A percentile compares a stretch with the other conserved stretches of the same genome.
Evolutionary conservation across 2,113 vertebrate genomes (phyloP).

Genomic region (Noturus placidus): DNA sequence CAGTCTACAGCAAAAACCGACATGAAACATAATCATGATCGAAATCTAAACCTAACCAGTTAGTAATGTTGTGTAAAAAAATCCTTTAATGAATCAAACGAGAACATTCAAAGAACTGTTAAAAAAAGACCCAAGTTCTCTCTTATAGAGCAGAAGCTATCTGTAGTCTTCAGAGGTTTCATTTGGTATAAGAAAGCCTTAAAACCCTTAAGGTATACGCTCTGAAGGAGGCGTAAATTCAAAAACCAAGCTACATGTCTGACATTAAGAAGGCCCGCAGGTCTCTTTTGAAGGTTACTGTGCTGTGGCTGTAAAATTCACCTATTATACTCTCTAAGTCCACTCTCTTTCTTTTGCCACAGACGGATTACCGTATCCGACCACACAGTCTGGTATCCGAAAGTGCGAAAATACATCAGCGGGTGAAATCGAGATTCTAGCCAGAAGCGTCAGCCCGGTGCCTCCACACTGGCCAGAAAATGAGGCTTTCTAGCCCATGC

Average conservation of each 20-base stretch:
- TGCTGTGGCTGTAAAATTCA: background rate
- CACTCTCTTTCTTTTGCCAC: background rate
- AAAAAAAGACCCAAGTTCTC: background rate
- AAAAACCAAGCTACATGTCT: slow-evolving; percentile 17
- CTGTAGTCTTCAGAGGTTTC: background rate
- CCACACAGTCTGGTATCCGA: background rate
- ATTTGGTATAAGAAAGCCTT: slow-evolving; percentile 5
- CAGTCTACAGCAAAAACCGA: background rate
- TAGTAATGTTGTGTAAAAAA: background rate
- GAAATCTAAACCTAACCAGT: background rate
- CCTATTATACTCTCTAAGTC: background rate
- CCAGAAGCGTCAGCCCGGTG: background rate
- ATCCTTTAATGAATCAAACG: background rate
- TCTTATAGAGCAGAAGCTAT: background rate
- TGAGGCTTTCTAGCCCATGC: background rate
- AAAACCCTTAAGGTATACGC: slow-evolving; percentile 17
- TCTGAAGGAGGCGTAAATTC: slow-evolving; percentile 15
- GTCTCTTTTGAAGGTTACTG: slow-evolving; percentile 37
- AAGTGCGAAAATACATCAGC: background rate
- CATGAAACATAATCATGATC: background rate
- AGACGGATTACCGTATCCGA: background rate
- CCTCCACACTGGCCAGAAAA: background rate
- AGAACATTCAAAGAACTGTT: background rate
- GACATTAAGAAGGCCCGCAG: slow-evolving; percentile 6
- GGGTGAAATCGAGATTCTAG: background rate